Conservation (phyloP, 2,888 invertebrate genomes). For the Strigamia transsilvanica region DNA sequence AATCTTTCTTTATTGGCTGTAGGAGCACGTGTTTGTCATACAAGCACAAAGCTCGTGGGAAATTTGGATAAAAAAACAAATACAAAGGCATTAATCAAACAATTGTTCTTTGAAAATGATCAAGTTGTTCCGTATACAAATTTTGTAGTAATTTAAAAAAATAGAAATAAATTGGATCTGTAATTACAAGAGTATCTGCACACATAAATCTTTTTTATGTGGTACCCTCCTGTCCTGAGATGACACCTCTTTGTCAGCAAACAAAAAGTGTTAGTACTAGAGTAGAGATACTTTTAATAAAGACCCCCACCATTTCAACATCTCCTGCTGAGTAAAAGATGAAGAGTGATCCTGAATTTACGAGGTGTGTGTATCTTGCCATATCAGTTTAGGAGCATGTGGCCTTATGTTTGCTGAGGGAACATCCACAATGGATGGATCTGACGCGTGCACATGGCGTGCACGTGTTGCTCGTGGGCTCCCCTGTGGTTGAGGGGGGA, state of each 20-base stretch:
- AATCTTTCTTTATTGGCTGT: conserved; percentile 1
- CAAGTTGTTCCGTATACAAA: too few relatives aligned
- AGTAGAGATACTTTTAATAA: conserved; percentile 25
- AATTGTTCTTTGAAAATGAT: too few relatives aligned
- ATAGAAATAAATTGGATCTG: too few relatives aligned
- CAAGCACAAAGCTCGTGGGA: too few relatives aligned
- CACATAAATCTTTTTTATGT: not conserved
- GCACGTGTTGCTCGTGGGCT: conserved; percentile 29
- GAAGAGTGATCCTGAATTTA: conserved; percentile 31
- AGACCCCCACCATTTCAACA: conserved; percentile 10
- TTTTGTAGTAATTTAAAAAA: too few relatives aligned
- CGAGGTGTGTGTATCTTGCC: conserved; percentile 38
- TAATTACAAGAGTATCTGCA: not conserved
- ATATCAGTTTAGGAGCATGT: conserved; percentile 37
- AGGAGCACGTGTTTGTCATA: not conserved
- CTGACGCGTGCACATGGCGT: conserved; percentile 37
- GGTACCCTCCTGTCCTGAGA: not conserved
- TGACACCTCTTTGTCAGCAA: conserved; percentile 3
- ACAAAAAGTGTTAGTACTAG: not conserved
- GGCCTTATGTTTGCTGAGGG: conserved; percentile 27
- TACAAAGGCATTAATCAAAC: too few relatives aligned
- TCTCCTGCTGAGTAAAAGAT: conserved; percentile 31
- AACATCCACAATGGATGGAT: conserved; percentile 39
- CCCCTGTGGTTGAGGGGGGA: conserved; percentile 14
- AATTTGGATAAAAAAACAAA: too few relatives aligned